Conservation (phyloP, 2,888 invertebrate genomes). For the Notodonta dromedarius region DNA sequence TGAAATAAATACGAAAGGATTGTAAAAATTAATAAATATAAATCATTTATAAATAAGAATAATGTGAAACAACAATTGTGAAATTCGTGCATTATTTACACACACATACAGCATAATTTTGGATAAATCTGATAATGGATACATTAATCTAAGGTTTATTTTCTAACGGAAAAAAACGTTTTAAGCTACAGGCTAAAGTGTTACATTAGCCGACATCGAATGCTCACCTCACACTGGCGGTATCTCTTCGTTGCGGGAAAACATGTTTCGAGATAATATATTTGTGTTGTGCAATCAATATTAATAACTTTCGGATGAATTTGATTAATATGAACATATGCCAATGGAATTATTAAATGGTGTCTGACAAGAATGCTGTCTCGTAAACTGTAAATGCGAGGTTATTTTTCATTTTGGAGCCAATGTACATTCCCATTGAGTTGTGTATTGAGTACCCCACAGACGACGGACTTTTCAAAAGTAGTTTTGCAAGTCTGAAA, state of each 20-base stretch:
- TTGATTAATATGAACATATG: conserved; percentile 48
- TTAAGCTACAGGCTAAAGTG: conserved; percentile 19
- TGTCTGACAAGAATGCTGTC: conserved; percentile 58
- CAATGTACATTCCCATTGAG: too few species aligned
- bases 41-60: too few species aligned
- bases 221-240: conserved; percentile 61
- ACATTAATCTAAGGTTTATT: too few species aligned
- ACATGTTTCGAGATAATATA: conserved; percentile 62
- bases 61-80: too few species aligned
- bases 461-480: too few species aligned
- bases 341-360: conserved; percentile 45
- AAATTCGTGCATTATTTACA: too few species aligned
- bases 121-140: not conserved
- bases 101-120: not conserved
- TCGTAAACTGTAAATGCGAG: conserved; percentile 32
- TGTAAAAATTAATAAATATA: too few species aligned
- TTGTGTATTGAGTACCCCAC: too few species aligned
- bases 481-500: too few species aligned
- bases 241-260: conserved; percentile 70
- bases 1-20: too few species aligned
- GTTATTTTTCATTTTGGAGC: conserved; percentile 41
- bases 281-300: conserved; percentile 70
- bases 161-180: not conserved
- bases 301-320: conserved; percentile 40
- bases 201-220: conserved; percentile 30